A percentile compares a stretch with the other conserved stretches of the same genome.
Evolutionary conservation across 2,113 vertebrate genomes (phyloP).

Genomic region (Gorsachius goisagi): DNA sequence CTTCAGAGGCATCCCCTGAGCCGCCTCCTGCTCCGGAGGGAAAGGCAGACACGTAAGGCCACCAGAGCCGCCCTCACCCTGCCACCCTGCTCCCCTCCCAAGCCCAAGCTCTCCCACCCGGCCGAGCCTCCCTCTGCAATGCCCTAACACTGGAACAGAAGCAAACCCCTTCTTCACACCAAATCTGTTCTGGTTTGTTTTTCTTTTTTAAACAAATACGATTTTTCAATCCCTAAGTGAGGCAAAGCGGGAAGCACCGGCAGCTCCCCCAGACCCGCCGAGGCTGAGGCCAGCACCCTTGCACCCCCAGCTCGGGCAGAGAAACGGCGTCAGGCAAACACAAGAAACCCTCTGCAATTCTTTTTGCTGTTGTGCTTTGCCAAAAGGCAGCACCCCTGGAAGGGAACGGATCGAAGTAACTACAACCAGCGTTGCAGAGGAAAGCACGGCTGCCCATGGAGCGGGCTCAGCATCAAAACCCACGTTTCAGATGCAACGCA

Average conservation of each 20-base stretch:
- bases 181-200: neutral
- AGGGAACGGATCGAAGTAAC: neutral
- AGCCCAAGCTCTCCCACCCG: neutral
- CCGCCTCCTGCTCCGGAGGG: fast-evolving
- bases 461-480: neutral
- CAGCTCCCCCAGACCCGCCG: neutral
- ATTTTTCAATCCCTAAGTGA: neutral
- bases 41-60: neutral
- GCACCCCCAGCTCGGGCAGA: fast-evolving
- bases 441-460: fast-evolving
- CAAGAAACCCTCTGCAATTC: neutral
- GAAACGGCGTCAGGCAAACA: neutral
- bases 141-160: neutral
- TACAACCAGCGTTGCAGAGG: neutral
- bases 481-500: fast-evolving
- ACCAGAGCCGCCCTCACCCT: neutral
- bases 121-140: neutral
- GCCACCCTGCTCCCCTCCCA: fast-evolving
- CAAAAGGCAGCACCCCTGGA: neutral
- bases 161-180: neutral
- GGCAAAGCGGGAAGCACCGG: neutral
- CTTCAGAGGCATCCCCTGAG: neutral
- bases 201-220: neutral
- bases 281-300: neutral
- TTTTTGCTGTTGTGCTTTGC: neutral